Base-by-base conservation (phyloP, 1,140 invertebrate species). In the Apis laboriosa region DNA sequence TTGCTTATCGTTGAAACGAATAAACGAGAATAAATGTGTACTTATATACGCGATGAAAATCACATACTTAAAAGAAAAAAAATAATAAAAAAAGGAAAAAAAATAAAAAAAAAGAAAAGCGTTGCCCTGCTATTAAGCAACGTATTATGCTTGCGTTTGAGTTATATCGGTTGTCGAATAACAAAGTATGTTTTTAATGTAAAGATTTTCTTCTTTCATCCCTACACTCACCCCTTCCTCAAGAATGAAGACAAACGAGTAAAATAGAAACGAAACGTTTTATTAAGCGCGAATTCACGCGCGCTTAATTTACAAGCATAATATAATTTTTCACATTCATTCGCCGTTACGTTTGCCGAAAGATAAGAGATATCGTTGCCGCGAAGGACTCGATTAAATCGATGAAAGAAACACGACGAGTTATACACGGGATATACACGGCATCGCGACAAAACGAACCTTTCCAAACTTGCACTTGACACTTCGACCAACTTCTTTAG, bases 121-220 rank as follows among this genome's bases (percentile, higher is more conserved):
- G 79, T 84, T 83, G 75, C 63, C 84, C 71, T 85, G 78, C 60
- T 80, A 80, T 49, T 78, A 67, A 43, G 72, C 81, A 58, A 84
- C 79, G 86, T 43, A 43, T 78, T 81, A 80, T 86, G 83, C 72
- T 88, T 83, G 73, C 89, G 85, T 88, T 88, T 87, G 84, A 85
- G 55, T 83, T 84, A 81, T 88, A 88, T 84, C 80, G 71, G 75
- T 86, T 87, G 84, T 88, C 76, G 73, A 90, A 91, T 91, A 84
- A 84, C 43, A 88, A 91, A 90, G 75, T 90, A 90, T 91, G 88
- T 91, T 90, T 91, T 88, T 91, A 89, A 90, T 83, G 86, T 86
- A 91, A 84, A 64, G 13, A 75, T 11, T 51, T 58, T 61, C 64
- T 73, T 72, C 12, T 66, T 58, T 70, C 12, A n/a, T 63, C 43